Percentiles rank a stretch among this genome's conserved stretches.
Evolutionary conservation across 1,140 invertebrate species (phyloP).

Genomic region (Anastatus disparis): DNA sequence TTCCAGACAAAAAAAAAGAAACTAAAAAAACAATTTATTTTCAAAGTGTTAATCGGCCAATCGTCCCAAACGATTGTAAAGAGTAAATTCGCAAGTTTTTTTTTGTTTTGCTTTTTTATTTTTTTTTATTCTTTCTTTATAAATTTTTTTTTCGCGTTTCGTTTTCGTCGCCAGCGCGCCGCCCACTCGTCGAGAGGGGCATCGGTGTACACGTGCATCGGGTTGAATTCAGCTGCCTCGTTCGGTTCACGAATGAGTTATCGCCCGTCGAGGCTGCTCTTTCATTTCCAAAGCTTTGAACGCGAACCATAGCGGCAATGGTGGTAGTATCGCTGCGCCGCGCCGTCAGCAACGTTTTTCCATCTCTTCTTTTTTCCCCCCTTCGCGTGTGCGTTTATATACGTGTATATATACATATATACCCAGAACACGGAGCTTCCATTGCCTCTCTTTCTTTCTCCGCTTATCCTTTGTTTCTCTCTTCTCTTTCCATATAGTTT

Average conservation of each 20-base stretch:
- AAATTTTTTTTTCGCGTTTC: too few species aligned
- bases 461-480: background rate
- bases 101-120: background rate
- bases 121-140: too few species aligned
- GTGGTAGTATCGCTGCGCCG: conserved; percentile 49
- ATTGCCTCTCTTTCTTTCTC: background rate
- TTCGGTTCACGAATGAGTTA: conserved; percentile 68
- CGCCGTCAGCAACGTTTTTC: conserved; percentile 58
- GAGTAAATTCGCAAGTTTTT: conserved; percentile 17
- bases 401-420: background rate
- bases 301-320: conserved; percentile 44
- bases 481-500: conserved; percentile 22
- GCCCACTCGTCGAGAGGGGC: conserved; percentile 51
- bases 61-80: background rate
- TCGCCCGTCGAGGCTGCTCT: conserved; percentile 64
- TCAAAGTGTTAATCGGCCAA: conserved; percentile 18
- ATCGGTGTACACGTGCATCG: conserved; percentile 62
- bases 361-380: conserved; percentile 51
- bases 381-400: conserved; percentile 1
- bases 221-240: conserved; percentile 66
- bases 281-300: conserved; percentile 63
- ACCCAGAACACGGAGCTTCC: too few species aligned
- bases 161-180: conserved; percentile 37
- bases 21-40: too few species aligned
- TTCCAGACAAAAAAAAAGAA: too few species aligned